A percentile compares a stretch with the other conserved stretches of the same genome.
phyloP scores from a whole-genome alignment of 2,113 vertebrate species.

The Siniperca knerii region DNA sequence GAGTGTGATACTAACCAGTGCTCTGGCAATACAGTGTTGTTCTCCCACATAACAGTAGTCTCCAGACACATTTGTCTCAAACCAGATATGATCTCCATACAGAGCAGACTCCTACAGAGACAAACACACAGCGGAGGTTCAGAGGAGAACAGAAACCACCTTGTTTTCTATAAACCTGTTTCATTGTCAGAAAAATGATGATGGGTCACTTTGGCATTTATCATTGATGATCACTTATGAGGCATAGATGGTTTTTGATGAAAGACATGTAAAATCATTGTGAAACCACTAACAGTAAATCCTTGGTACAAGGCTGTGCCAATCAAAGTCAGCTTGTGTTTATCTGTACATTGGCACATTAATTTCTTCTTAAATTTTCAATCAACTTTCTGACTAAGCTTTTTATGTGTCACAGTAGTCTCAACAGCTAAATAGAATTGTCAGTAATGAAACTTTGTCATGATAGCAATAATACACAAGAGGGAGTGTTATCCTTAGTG shows the following conservation, averaged over 20 bases:
- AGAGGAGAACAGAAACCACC: not conserved
- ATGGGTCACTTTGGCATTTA: not conserved
- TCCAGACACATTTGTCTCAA: slow-evolving; percentile 93
- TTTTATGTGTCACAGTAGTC: not conserved
- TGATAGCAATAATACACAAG: not conserved
- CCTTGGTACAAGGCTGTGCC: not conserved
- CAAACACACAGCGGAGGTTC: slow-evolving; percentile 8
- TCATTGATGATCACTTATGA: not conserved
- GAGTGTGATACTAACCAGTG: slow-evolving; percentile 86
- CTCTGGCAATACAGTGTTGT: slow-evolving; percentile 93
- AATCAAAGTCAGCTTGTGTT: not conserved
- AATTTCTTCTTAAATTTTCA: not conserved
- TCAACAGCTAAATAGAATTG: not conserved
- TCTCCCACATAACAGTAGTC: slow-evolving; percentile 97
- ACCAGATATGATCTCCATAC: slow-evolving; percentile 97
- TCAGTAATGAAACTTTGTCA: not conserved
- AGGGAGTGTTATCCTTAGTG: not conserved
- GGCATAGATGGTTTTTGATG: not conserved
- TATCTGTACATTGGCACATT: not conserved
- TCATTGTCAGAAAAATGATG: not conserved
- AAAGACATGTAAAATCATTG: not conserved
- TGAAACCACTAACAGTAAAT: not conserved
- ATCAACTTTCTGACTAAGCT: not conserved
- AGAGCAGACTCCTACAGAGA: slow-evolving; percentile 88
- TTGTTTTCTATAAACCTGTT: not conserved